Base-by-base conservation (phyloP, 2,888 invertebrate genomes). In the Agrochola circellaris region DNA sequence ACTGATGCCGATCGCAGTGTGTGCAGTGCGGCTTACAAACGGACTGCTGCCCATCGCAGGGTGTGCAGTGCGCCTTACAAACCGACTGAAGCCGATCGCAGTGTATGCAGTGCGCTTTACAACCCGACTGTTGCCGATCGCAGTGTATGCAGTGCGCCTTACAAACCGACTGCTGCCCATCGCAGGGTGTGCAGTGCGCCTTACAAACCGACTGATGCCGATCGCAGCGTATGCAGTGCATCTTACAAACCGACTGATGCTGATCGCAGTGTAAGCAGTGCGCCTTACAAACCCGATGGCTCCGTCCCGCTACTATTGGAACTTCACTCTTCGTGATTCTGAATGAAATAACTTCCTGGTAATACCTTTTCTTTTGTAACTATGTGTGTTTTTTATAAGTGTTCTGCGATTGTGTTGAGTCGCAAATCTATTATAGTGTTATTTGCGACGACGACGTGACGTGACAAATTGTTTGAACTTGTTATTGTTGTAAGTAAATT, bases 311-410 rank as follows among this genome's bases (percentile, higher is more conserved):
- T 38, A 54, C 73, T 65, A 81, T 83, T 74, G 42, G 65, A 77
- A 34, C n/a, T 68, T 72, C 81, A 74, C 65, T 83, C 77, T 34
- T 60, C n/a, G 77, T 65, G 67, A 73, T 74, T 77, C 64, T 58
- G 77, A 83, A 83, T 81, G 64, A 81, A 83, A 74, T 81, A 69
- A 81, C 61, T 81, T 83, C 30, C 34, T 58, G 13, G 60, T 80
- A 83, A 80, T 68, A 83, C n/a, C 34, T 71, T 68, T 83, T 65
- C 68, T 77, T 80, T 80, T 62, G 23, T 71, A 11, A 42, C 42
- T 42, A 42, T 42, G 42, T 42, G 11, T 11, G 42, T 42, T 42
- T 2, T 42, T 71, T 65, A 34, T 69, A n/a, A 38, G 51, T 61
- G 9, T 30, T 66, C 48, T 13, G 54, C 20, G 70, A 67, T 73